Evolutionary conservation across 2,113 vertebrate genomes (phyloP).

Genomic region (Calidris pugnax): DNA sequence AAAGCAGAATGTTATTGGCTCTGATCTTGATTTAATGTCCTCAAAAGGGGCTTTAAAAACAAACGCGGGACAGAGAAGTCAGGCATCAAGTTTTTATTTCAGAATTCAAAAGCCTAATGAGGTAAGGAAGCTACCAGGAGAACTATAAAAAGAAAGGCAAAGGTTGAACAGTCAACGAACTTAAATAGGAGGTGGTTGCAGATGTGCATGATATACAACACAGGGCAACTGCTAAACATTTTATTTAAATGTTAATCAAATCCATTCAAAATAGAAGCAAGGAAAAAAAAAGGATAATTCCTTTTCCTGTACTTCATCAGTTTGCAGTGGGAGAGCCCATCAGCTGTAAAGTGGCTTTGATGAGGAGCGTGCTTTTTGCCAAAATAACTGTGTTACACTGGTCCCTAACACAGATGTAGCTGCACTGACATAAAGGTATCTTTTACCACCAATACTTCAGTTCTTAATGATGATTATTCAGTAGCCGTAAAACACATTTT

Average conservation of each 20-base stretch:
- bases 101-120: slow-evolving; percentile 46
- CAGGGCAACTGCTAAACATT: background rate
- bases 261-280: slow-evolving; percentile 5
- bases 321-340: background rate
- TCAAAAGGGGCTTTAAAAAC: slow-evolving; percentile 49
- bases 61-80: background rate
- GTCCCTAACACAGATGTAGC: background rate
- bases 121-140: slow-evolving; percentile 27
- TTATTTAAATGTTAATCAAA: slow-evolving; percentile 35
- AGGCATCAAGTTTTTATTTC: slow-evolving; percentile 51
- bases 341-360: background rate
- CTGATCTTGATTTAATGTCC: slow-evolving; percentile 33
- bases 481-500: background rate
- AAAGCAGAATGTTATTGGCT: slow-evolving; percentile 3
- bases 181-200: background rate
- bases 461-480: background rate
- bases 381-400: background rate
- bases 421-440: background rate
- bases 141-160: slow-evolving; percentile 56
- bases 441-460: background rate
- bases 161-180: background rate
- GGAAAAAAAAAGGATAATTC: background rate
- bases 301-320: background rate
- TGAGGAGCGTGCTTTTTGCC: background rate
- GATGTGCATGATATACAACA: background rate